Evolutionary conservation across 2,113 vertebrate species (phyloP).

Genomic region (Eptesicus fuscus): DNA sequence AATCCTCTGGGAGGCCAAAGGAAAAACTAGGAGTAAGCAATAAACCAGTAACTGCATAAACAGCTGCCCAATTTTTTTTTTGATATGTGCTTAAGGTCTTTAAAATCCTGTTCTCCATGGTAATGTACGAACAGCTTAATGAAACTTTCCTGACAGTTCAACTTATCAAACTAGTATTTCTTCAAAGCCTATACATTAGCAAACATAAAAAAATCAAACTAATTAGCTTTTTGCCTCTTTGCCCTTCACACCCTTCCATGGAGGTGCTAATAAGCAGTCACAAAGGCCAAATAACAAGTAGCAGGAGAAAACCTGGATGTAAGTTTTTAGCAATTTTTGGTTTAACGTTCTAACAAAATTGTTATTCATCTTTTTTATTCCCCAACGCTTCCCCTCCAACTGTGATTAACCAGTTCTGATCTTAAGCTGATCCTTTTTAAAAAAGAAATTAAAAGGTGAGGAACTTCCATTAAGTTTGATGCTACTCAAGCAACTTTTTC

Average conservation of each 20-base stretch:
- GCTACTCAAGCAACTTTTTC: slow-evolving; percentile 42
- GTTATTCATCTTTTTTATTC: slow-evolving; percentile 32
- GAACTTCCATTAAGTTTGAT: slow-evolving; percentile 17
- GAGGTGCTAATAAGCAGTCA: slow-evolving; percentile 53
- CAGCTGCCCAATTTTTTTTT: neutral
- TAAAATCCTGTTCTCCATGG: slow-evolving; percentile 28
- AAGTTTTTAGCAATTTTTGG: slow-evolving; percentile 16
- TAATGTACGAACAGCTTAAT: neutral
- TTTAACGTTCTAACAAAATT: slow-evolving; percentile 30
- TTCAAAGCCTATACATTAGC: slow-evolving; percentile 32
- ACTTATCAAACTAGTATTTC: slow-evolving; percentile 37
- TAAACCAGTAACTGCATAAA: slow-evolving; percentile 26
- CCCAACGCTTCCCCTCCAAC: slow-evolving; percentile 18
- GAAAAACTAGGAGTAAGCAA: neutral
- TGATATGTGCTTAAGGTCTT: slow-evolving; percentile 9
- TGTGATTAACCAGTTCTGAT: slow-evolving; percentile 29
- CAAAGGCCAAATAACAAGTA: slow-evolving; percentile 44
- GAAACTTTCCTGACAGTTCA: slow-evolving; percentile 34
- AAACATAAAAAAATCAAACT: slow-evolving; percentile 27
- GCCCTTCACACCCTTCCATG: slow-evolving; percentile 38
- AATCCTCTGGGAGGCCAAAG: neutral
- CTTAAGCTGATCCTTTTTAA: neutral
- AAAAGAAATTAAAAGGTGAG: slow-evolving; percentile 40
- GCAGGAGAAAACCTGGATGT: neutral
- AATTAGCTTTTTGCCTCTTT: slow-evolving; percentile 27